phyloP scores from a whole-genome alignment of 2,888 invertebrate genomes.

The Phyto melanocephala region DNA sequence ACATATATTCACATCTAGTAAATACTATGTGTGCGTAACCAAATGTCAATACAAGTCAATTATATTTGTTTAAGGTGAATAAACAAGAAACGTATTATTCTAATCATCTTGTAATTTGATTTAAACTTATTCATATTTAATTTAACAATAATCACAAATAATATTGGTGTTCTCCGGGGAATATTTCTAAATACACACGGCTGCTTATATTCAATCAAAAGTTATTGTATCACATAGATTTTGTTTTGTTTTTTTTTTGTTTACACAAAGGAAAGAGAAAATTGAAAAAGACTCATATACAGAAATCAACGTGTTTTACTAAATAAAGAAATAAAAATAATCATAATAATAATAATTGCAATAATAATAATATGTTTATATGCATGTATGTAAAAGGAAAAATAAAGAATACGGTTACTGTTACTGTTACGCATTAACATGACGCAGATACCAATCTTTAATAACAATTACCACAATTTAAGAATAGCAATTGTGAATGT shows the following conservation, averaged over 20 bases:
- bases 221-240: no score
- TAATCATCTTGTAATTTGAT: conserved; percentile 2
- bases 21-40: background rate
- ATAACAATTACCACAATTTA: background rate
- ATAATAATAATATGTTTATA: background rate
- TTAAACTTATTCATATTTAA: conserved; percentile 12
- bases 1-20: no score
- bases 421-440: background rate
- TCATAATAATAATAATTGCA: background rate
- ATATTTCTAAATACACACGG: no score
- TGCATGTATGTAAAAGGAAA: no score
- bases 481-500: background rate
- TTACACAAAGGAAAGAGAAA: no score
- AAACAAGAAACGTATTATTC: background rate
- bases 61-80: background rate
- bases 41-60: background rate
- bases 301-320: background rate
- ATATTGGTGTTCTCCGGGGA: no score
- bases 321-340: background rate
- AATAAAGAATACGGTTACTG: background rate
- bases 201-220: no score
- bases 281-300: background rate
- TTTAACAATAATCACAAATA: background rate
- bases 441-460: background rate
- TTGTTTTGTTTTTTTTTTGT: no score